phyloP scores from a whole-genome alignment of 2,797 vertebrate genomes.

The Trematomus bernacchii region DNA sequence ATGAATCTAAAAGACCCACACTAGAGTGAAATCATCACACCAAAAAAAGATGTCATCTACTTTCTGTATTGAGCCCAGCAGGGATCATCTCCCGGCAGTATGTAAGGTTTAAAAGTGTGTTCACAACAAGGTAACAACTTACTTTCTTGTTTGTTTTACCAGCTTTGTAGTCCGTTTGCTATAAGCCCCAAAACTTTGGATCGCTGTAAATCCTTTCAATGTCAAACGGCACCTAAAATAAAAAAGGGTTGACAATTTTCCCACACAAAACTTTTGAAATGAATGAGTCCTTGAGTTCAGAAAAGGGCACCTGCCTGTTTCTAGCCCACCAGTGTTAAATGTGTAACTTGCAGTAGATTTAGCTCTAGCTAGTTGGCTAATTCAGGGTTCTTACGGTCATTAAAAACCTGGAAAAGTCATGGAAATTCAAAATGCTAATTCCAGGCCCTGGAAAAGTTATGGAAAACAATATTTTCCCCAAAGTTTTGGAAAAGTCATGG shows the following conservation, averaged over 20 bases:
- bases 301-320: background rate
- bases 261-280: background rate
- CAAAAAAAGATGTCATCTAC: background rate
- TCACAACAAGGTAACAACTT: constrained; percentile 5
- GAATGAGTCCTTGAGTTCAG: background rate
- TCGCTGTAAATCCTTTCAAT: constrained; percentile 4
- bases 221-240: background rate
- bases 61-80: background rate
- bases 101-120: constrained; percentile 21
- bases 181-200: background rate
- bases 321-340: background rate
- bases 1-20: constrained; percentile 26
- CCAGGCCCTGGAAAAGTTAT: no score
- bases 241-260: background rate
- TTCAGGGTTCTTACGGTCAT: no score
- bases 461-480: no score
- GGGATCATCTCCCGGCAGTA: background rate
- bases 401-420: no score
- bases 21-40: no score
- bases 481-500: no score
- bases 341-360: background rate
- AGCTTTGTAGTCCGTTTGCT: background rate
- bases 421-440: no score
- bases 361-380: background rate
- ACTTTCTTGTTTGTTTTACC: background rate